Evolutionary conservation across 2,797 vertebrate species (phyloP), one percentile per base, ranked within the genome.

Genomic region (Distichodus sexfasciatus): DNA sequence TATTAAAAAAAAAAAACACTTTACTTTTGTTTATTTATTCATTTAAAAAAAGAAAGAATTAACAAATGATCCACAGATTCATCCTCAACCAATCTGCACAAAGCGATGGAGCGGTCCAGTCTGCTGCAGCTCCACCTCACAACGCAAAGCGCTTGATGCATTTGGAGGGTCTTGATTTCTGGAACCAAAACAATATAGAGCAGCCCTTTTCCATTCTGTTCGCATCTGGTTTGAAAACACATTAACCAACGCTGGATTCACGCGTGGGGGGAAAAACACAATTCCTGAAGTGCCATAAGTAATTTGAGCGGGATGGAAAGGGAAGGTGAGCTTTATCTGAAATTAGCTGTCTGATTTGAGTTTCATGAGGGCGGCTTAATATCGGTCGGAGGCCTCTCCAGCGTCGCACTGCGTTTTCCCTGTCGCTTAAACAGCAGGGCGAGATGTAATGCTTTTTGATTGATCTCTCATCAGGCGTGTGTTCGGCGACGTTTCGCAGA

Each of bases 271-370:
- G 62, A 75, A 79, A n/a, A n/a, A n/a, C n/a, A 53, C 63, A 66
- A 62, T 54, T 62, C 54, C n/a, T 57, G 24, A 44, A 23, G n/a
- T 69, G 71, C 64, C 40, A n/a, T 28, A 9, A 44, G 36, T 64
- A 53, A 74, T 69, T 66, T 69, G 26, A 69, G 23, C 3, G 57
- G 47, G 29, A 43, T 14, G 36, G 60, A 65, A 48, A 47, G 4
- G 44, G 66, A 78, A 40, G 12, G 11, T 31, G 57, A 47, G 68
- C 38, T 57, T 75, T 75, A 54, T 78, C 72, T 67, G 63, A 65
- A 72, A 76, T 72, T 53, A 68, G 36, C 28, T 58, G 38, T 41
- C 71, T 68, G 64, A 71, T 69, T 63, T 69, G 77, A 67, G 58
- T 79, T 72, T 68, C 68, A 41, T 35, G 33, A 63, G 58, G 10